phyloP scores from a whole-genome alignment of 2,797 vertebrate genomes.

The Sebastes goodei region DNA sequence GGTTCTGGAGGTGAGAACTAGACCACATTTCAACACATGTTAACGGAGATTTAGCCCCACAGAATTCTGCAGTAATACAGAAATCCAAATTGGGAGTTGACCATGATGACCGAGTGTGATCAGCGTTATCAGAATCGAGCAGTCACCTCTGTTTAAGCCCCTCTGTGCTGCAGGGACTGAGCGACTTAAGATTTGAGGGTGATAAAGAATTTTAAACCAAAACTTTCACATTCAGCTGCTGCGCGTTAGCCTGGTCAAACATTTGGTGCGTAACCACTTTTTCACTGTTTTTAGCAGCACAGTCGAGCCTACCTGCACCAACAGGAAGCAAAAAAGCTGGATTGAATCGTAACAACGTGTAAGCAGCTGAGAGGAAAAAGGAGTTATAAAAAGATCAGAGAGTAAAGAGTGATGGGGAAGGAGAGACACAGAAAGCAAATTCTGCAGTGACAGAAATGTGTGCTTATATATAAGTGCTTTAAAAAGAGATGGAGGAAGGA shows the following conservation, averaged over 20 bases:
- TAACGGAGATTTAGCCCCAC: not conserved
- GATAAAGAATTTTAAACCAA: conserved; percentile 40
- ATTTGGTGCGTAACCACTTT: not conserved
- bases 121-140: conserved; percentile 51
- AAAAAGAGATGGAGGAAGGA: conserved; percentile 24
- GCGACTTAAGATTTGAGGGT: conserved; percentile 38
- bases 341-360: not conserved
- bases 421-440: conserved; percentile 21
- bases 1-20: conserved; percentile 94
- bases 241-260: not conserved
- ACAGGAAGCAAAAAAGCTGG: not conserved
- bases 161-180: conserved; percentile 31
- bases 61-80: not conserved
- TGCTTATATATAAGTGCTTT: no score
- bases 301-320: not conserved
- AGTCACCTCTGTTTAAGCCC: conserved; percentile 40
- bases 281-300: not conserved
- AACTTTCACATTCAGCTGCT: conserved; percentile 23
- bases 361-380: conserved; percentile 7
- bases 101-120: conserved; percentile 24
- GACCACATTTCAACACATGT: not conserved
- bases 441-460: conserved; percentile 14
- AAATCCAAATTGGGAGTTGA: conserved; percentile 33
- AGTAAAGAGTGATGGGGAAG: conserved; percentile 23
- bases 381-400: conserved; percentile 67